Evolutionary conservation across 2,888 invertebrate genomes (phyloP), one percentile per base, ranked within the genome.

Genomic region (Ptilodon capucinus): DNA sequence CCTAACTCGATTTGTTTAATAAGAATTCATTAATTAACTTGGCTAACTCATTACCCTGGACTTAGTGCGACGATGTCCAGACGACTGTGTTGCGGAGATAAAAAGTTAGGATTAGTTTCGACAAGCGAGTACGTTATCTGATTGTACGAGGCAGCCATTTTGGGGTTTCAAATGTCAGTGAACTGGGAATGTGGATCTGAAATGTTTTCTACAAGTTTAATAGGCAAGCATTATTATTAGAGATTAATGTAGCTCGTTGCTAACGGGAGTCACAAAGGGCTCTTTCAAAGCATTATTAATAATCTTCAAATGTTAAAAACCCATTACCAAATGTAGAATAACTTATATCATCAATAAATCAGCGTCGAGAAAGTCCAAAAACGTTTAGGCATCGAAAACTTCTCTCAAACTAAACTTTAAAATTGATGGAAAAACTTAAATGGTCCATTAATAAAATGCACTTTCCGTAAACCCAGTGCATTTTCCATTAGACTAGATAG

Each of bases 11-110:
- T 7, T 6, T 32, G 1, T 32, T 14, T 8, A 0, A 32, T 8
- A 32, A 14, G 2, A 32, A 21, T 45, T 32, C 51, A 57, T 59
- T 66, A 64, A 65, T 62, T 48, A 50, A 56, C 21, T 50, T 41
- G 50, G 65, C 56, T 50, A 64, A 63, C 51, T 64, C 57, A 51
- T 64, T 64, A 54, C 48, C 18, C 46, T 46, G 54, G 52, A 57
- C 46, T 40, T 6, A 42, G n/a, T 38, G 35, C 46, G 25, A 36
- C 9, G n/a, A 39, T 23, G 21, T 43, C 48, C 53, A 49, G 59
- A 49, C 16, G 54, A 64, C 50, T 54, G 65, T 51, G 55, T 43
- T 21, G 32, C n/a, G 7, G 14, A 59, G 64, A 66, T 64, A 66
- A 59, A 51, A 63, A 59, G 38, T 64, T 51, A 36, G 46, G 42